Percentiles rank a stretch among this genome's conserved stretches.
These are phyloP conservation scores for Gnathonemus longibarbis DNA, from an alignment of 2,113 vertebrate genomes.

Conservation along the genomic window DNA sequence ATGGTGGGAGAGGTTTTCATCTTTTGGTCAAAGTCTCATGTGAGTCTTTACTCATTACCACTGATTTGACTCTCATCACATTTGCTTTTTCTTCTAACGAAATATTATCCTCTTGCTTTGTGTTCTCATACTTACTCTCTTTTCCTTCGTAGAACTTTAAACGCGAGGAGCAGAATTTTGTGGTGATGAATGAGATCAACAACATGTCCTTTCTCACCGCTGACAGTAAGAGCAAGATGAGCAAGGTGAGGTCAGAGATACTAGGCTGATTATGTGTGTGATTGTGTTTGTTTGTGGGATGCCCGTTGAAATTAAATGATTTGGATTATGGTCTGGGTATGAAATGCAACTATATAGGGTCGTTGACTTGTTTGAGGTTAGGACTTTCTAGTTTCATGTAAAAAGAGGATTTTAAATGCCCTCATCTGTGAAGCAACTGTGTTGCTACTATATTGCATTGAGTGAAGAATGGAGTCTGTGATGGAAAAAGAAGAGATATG, in stretches of 20 bases:
- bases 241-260: slow-evolving; percentile 66
- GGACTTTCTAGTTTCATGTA: neutral
- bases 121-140: neutral
- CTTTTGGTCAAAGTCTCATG: slow-evolving; percentile 94
- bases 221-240: slow-evolving; percentile 96
- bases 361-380: neutral
- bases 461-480: neutral
- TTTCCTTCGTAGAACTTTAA: slow-evolving; percentile 76
- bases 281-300: neutral
- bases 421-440: neutral
- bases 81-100: neutral
- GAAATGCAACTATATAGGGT: neutral
- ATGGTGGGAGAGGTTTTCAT: slow-evolving; percentile 95
- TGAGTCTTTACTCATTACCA: slow-evolving; percentile 49
- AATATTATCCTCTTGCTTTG: neutral
- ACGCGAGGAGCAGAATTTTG: slow-evolving; percentile 91
- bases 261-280: neutral
- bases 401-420: neutral
- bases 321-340: neutral
- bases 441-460: neutral
- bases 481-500: neutral
- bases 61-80: neutral
- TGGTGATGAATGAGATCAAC: slow-evolving; percentile 94
- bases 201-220: slow-evolving; percentile 96
- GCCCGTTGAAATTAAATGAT: neutral